Evolutionary conservation across 2,888 invertebrate species (phyloP), one percentile per base, ranked within the genome.

Genomic region (Pachymerium ferrugineum): DNA sequence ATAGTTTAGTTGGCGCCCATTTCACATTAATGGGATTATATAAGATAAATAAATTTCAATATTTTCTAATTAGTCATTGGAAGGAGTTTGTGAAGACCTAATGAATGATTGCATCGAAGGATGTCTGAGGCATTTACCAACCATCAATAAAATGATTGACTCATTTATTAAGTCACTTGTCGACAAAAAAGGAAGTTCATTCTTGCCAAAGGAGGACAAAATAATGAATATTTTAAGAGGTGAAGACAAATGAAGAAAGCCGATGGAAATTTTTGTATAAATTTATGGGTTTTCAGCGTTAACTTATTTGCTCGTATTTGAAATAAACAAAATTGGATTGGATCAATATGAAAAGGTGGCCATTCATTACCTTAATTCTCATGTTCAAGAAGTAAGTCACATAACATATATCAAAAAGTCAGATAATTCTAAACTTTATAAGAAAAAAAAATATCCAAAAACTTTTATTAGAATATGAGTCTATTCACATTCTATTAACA

Each of bases 111-210:
- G 54, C 54, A 54, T 54, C 54, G 25, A 54, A 54, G 54, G 54
- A 54, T 25, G 54, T 54, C 54, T 54, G 54, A 54, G 54, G 28
- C 54, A 54, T 10, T 25, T 25, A 2, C 4, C 54, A 22, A 14
- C 28, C 54, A 54, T 54, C 54, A 54, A 54, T 54, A 54, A 54
- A 54, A 28, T 54, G 22, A 54, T 54, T 54, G 54, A 54, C 54
- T 54, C 28, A 54, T 54, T 54, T 54, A 54, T 54, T 54, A 54
- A 54, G 25, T 54, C 54, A 54, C 54, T 54, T 54, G 54, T 25
- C 54, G 22, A 54, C 54, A 54, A 54, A 54, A 54, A 25, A 54
- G 54, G 54, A 54, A 54, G 54, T 54, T 28, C 12, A 25, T n/a
- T n/a, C n/a, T 54, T 54, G 25, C 54, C 28, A 25, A 54, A 54